Base-by-base conservation (phyloP, 2,797 vertebrate species). In the Phrynocephalus guinanensis region DNA sequence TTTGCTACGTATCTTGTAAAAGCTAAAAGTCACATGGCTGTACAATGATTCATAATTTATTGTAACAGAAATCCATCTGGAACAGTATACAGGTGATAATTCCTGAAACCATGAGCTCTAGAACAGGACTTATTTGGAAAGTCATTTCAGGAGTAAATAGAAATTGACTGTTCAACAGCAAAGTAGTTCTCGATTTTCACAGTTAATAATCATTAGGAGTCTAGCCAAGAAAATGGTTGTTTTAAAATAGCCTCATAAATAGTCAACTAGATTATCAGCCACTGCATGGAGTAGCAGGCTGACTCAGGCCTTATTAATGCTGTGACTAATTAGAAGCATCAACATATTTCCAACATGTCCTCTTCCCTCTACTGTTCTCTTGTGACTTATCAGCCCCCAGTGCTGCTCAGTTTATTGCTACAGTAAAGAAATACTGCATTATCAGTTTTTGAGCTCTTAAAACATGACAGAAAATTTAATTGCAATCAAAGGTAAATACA, bases 261-360 rank as follows among this genome's bases (percentile, higher is more conserved):
- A 87, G 48, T 22, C 1, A 15, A 15, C 48, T 70, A 78, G 38
- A 67, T 77, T 28, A 52, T n/a, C 72, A 86, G 24, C 30, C 30
- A 73, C 28, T 26, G 56, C 6, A 83, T 33, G 30, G 60, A 48
- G 50, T n/a, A 79, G 28, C 66, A 83, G 76, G 26, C 28, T 68
- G 72, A 82, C 44, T 87, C 70, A 28, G 20, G 76, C 79, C 38
- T 79, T 73, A 71, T 72, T 84, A 84, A 63, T 13, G 24, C 8
- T 10, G 10, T 79, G 75, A 79, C 28, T 88, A 84, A 87, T 71
- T 63, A 77, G 30, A 78, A 56, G 30, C 66, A 56, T 44, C 72
- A 77, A 44, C 30, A 73, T 73, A 16, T 48, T 79, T 79, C 67
- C 68, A 66, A 52, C 28, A 84, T 71, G 26, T 8, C 9, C 0